Evolutionary conservation across 2,113 vertebrate species (phyloP), one percentile per base, ranked within the genome.

Genomic region (Aplodontia rufa): DNA sequence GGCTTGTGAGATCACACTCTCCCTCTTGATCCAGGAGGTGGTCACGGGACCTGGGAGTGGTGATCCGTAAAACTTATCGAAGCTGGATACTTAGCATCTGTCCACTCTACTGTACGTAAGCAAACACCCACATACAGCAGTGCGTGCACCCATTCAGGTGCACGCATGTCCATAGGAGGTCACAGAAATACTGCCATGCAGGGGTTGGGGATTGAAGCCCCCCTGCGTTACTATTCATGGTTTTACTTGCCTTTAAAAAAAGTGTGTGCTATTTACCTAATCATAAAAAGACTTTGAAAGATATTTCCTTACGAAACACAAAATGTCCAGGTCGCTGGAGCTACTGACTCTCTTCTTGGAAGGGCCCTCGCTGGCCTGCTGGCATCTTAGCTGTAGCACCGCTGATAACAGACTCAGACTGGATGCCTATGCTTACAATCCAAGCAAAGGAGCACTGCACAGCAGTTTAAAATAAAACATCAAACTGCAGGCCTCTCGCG

Each of bases 181-280:
- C 24, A 58, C 8, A 26, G 24, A 26, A 8, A 3, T 24, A 26
- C 55, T 10, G 19, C 10, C 22, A 58, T n/a, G n/a, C 22, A 19
- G 22, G 55, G 55, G 24, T 55, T 10, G 55, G 24, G 8, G 10
- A 3, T 26, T 26, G 24, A 58, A 58, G 8, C 55, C 55, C 55
- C 55, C 8, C 55, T 26, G 10, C 13, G 30, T 83, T 32, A 60
- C 51, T 84, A 53, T 53, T 78, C 75, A 69, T 14, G 42, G 42
- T 72, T 53, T 85, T 53, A 72, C 45, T 72, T 90, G 32, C 60
- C 66, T 71, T 71, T 66, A 40, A 76, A 95, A 92, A 75, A 88
- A 51, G 16, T 11, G 14, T n/a, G 28, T 53, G 37, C n/a, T 85
- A 85, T 32, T 47, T 69, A 91, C 55, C 24, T 58, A 9, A 58